Evolutionary conservation across 2,888 invertebrate species (phyloP).

Genomic region (Lasioglossum leucozonium): DNA sequence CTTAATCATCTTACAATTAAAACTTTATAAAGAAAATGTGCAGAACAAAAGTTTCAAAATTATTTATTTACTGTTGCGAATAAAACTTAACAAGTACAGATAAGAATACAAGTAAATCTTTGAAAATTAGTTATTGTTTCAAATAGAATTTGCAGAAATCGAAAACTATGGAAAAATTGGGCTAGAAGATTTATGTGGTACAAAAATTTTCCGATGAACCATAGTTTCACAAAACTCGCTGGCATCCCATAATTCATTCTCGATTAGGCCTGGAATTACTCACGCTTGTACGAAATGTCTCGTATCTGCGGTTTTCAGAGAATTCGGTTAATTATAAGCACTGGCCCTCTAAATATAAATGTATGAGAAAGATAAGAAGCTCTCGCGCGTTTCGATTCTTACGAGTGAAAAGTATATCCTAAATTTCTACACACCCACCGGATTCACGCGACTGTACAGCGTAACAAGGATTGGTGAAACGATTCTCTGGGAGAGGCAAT

Average conservation of each 20-base stretch:
- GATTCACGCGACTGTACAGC: background rate
- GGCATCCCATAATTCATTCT: background rate
- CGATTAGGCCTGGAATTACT: background rate
- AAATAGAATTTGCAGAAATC: background rate
- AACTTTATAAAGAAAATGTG: background rate
- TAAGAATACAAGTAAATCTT: background rate
- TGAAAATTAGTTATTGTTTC: background rate
- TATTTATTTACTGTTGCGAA: no score
- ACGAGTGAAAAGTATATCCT: background rate
- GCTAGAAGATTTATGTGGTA: background rate
- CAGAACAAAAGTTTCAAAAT: no score
- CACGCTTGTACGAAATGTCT: background rate
- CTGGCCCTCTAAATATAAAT: conserved; percentile 10
- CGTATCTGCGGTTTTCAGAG: background rate
- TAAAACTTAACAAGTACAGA: background rate
- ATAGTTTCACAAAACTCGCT: background rate
- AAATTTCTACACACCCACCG: background rate
- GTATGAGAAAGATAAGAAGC: conserved; percentile 13
- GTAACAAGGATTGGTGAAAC: background rate
- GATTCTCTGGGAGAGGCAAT: background rate
- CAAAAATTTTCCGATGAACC: background rate
- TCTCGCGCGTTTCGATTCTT: background rate
- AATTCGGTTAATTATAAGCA: conserved; percentile 25
- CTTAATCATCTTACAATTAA: background rate
- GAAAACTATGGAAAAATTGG: background rate